Percentiles rank a stretch among this genome's conserved stretches.
Conservation (phyloP, 2,113 vertebrate species). For the Podarcis raffonei region DNA sequence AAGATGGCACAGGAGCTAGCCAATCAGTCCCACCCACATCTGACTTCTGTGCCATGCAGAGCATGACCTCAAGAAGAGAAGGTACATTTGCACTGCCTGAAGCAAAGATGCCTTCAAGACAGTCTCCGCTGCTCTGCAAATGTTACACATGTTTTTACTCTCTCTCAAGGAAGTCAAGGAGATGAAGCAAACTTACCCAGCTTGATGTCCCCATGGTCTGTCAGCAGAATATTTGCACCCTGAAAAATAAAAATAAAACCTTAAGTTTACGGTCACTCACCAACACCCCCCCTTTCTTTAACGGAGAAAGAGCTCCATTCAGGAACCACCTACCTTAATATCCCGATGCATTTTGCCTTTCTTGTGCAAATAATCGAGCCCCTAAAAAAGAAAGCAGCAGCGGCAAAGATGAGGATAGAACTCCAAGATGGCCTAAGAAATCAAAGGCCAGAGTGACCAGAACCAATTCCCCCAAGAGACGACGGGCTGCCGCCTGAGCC, state of each 20-base stretch:
- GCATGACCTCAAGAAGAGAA: too few relatives aligned
- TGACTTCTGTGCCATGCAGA: background rate
- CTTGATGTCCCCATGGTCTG: constrained; percentile 96
- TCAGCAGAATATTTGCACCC: constrained; percentile 97
- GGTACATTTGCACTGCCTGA: background rate
- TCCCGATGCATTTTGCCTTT: constrained; percentile 99
- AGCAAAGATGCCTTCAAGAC: background rate
- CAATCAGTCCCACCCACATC: background rate
- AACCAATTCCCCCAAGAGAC: too few relatives aligned
- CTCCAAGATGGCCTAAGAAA: background rate
- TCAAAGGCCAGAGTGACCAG: too few relatives aligned
- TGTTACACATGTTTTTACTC: background rate
- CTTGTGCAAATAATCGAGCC: constrained; percentile 93
- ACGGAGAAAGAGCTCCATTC: background rate
- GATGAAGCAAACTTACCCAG: constrained; percentile 82
- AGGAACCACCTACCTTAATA: constrained; percentile 88
- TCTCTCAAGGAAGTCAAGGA: background rate
- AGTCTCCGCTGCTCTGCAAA: background rate
- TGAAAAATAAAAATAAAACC: constrained; percentile 66
- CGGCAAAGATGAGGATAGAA: background rate
- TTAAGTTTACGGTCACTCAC: background rate
- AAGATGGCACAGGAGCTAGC: background rate
- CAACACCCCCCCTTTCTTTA: background rate
- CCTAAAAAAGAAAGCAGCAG: constrained; percentile 72
- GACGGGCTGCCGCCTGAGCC: too few relatives aligned